phyloP scores from a whole-genome alignment of 2,888 invertebrate species.

The Maniola hyperantus region DNA sequence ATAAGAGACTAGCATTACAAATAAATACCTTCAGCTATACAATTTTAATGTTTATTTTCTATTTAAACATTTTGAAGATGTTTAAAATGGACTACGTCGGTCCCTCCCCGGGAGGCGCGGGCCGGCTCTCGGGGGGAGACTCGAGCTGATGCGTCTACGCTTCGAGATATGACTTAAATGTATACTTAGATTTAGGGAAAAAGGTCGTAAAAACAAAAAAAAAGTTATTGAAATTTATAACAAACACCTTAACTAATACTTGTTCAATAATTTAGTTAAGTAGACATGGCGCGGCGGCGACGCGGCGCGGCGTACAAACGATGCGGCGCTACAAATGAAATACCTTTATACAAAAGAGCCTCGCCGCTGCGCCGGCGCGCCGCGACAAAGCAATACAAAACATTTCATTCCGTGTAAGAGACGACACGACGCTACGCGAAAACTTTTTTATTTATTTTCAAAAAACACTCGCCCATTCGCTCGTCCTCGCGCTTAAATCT shows the following conservation, averaged over 20 bases:
- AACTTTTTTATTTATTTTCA: slow-evolving; percentile 70
- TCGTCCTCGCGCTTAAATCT: slow-evolving; percentile 81
- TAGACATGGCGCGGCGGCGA: slow-evolving; percentile 50
- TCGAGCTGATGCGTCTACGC: slow-evolving; percentile 75
- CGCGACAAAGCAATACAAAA: slow-evolving; percentile 76
- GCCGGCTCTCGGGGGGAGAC: slow-evolving; percentile 68
- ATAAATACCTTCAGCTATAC: slow-evolving; percentile 83
- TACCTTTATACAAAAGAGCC: slow-evolving; percentile 69
- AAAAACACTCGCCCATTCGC: slow-evolving; percentile 81
- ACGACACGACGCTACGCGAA: slow-evolving; percentile 80
- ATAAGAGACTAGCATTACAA: slow-evolving; percentile 83
- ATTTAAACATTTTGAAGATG: slow-evolving; percentile 80
- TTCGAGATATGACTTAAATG: slow-evolving; percentile 81
- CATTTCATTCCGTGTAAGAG: slow-evolving; percentile 80
- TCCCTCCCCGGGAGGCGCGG: slow-evolving; percentile 67
- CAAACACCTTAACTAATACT: slow-evolving; percentile 82
- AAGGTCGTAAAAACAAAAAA: slow-evolving; percentile 81
- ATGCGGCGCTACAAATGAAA: slow-evolving; percentile 63
- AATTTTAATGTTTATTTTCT: slow-evolving; percentile 78
- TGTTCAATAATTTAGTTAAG: slow-evolving; percentile 74
- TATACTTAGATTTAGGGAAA: slow-evolving; percentile 80
- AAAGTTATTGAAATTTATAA: slow-evolving; percentile 80
- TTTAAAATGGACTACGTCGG: slow-evolving; percentile 78
- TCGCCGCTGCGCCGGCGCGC: slow-evolving; percentile 47
- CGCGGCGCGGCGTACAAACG: slow-evolving; percentile 47